Conservation (phyloP, 2,113 vertebrate genomes). For the Megaceryle torquata region DNA sequence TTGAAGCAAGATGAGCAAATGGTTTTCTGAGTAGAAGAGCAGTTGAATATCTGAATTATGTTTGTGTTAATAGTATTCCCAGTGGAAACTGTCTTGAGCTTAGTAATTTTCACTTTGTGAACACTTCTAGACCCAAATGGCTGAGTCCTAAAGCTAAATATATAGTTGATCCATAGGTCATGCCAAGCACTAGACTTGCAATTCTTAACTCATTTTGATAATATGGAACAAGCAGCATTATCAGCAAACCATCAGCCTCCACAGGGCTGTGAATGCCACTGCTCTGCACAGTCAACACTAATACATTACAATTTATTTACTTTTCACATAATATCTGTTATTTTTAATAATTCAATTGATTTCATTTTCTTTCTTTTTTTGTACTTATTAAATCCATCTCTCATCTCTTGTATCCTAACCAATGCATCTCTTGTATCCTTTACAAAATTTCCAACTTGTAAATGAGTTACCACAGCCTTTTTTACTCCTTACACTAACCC, state of each 20-base stretch:
- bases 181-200: not conserved
- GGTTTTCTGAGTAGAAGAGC: not conserved
- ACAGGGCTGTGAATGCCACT: not conserved
- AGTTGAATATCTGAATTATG: not conserved
- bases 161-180: not conserved
- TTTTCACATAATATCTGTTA: not conserved
- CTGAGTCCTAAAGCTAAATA: not conserved
- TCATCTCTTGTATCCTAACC: not conserved
- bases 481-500: not conserved
- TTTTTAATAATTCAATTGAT: not conserved
- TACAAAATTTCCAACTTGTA: not conserved
- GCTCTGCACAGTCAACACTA: not conserved
- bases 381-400: not conserved
- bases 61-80: not conserved
- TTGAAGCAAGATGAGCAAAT: not conserved
- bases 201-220: slow-evolving; percentile 47
- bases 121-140: not conserved
- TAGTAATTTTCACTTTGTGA: not conserved
- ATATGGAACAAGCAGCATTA: not conserved
- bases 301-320: not conserved
- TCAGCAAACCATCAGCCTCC: not conserved
- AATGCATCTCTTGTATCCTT: not conserved
- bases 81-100: not conserved
- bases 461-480: not conserved
- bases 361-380: not conserved